Conservation (phyloP, 2,113 vertebrate species). For the Anhinga rufa region DNA sequence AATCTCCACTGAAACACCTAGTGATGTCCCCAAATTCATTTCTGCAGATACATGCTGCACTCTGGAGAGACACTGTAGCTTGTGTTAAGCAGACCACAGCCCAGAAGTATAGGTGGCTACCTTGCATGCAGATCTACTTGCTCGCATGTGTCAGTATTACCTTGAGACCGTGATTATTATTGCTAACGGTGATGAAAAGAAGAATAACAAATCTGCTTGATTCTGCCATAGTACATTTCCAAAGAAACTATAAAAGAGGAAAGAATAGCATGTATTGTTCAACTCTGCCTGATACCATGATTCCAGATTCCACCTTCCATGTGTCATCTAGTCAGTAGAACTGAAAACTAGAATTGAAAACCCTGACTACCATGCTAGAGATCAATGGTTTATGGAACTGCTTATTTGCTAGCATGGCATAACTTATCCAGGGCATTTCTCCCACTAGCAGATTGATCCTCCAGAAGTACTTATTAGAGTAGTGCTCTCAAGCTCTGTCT, state of each 20-base stretch:
- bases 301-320: background rate
- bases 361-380: background rate
- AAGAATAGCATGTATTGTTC: background rate
- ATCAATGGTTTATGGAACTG: background rate
- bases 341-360: background rate
- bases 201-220: background rate
- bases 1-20: slow-evolving; percentile 10
- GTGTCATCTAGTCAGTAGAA: background rate
- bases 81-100: background rate
- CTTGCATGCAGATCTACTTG: background rate
- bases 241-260: background rate
- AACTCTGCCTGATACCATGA: background rate
- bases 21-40: background rate
- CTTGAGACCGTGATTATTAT: background rate
- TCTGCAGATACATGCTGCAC: background rate
- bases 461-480: background rate
- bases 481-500: background rate
- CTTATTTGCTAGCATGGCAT: background rate
- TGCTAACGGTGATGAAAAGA: background rate
- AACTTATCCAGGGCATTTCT: background rate
- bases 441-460: background rate
- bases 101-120: background rate
- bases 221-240: background rate
- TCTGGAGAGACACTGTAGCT: background rate
- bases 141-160: background rate